phyloP scores from a whole-genome alignment of 2,113 vertebrate species.

The Hippocampus barbouri region DNA sequence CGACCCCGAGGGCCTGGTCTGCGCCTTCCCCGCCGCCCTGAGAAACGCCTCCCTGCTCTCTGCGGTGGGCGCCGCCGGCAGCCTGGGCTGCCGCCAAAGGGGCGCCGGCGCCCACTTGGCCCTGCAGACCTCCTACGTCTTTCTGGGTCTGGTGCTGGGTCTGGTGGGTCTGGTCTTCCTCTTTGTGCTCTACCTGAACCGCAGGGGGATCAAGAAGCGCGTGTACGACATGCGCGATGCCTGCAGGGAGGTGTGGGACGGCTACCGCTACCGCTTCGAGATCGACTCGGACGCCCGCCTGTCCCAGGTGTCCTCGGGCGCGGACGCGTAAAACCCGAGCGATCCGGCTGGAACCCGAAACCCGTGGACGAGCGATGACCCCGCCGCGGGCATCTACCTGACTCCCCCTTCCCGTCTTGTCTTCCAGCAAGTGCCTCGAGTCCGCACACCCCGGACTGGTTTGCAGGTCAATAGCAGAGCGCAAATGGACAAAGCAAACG shows the following conservation, averaged over 20 bases:
- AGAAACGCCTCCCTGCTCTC: constrained; percentile 68
- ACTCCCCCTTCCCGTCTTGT: not conserved
- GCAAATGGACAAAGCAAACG: not conserved
- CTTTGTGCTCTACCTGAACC: constrained; percentile 79
- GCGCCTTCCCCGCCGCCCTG: constrained; percentile 64
- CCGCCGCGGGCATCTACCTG: not conserved
- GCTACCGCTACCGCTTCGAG: constrained; percentile 77
- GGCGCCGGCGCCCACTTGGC: constrained; percentile 57
- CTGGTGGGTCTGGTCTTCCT: constrained; percentile 77
- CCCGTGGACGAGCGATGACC: constrained; percentile 25
- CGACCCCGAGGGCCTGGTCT: constrained; percentile 57
- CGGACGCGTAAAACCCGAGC: constrained; percentile 58
- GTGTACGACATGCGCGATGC: constrained; percentile 71
- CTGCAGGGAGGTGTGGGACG: constrained; percentile 75
- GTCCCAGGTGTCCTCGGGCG: constrained; percentile 63
- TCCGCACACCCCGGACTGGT: constrained; percentile 2
- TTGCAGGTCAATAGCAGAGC: not conserved
- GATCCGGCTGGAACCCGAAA: not conserved
- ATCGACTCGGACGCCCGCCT: constrained; percentile 70
- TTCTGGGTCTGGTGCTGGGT: constrained; percentile 73
- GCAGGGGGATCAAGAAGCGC: constrained; percentile 77
- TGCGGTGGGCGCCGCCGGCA: constrained; percentile 23
- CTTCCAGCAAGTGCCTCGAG: constrained; percentile 50
- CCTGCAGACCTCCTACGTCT: constrained; percentile 77
- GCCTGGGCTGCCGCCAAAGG: constrained; percentile 64